phyloP scores from a whole-genome alignment of 2,888 invertebrate species.

The Xanthorhoe spadicearia region DNA sequence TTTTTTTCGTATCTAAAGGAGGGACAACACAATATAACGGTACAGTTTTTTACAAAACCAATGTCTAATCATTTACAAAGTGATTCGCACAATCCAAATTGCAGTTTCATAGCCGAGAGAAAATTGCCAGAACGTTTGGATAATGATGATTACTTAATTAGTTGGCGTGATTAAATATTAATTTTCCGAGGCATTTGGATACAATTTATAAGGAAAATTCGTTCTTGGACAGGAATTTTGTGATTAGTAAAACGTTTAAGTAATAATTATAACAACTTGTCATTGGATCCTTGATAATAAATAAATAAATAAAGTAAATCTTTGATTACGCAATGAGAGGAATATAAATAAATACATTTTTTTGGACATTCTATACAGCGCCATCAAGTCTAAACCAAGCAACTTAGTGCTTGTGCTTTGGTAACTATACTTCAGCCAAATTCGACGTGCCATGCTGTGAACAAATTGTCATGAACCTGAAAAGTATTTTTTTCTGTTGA shows the following conservation, averaged over 20 bases:
- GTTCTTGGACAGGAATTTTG: not conserved
- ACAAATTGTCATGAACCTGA: too few relatives aligned
- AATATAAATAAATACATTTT: too few relatives aligned
- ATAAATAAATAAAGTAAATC: too few relatives aligned
- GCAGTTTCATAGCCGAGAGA: constrained; percentile 45
- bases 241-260: not conserved
- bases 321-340: too few relatives aligned
- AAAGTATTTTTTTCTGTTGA: too few relatives aligned
- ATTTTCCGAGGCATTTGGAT: constrained; percentile 16
- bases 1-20: too few relatives aligned
- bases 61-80: constrained; percentile 39
- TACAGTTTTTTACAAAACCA: not conserved
- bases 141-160: constrained; percentile 32
- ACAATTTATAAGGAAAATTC: constrained; percentile 2
- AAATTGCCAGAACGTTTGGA: constrained; percentile 42
- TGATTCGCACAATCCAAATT: constrained; percentile 50
- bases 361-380: too few relatives aligned
- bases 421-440: too few relatives aligned
- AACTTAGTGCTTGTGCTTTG: too few relatives aligned
- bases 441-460: too few relatives aligned
- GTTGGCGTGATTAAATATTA: constrained; percentile 24
- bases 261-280: not conserved
- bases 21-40: not conserved
- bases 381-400: too few relatives aligned
- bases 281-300: too few relatives aligned